These are phyloP conservation scores for Portunus trituberculatus DNA, from an alignment of 1,140 invertebrate genomes.

Conservation along the genomic window DNA sequence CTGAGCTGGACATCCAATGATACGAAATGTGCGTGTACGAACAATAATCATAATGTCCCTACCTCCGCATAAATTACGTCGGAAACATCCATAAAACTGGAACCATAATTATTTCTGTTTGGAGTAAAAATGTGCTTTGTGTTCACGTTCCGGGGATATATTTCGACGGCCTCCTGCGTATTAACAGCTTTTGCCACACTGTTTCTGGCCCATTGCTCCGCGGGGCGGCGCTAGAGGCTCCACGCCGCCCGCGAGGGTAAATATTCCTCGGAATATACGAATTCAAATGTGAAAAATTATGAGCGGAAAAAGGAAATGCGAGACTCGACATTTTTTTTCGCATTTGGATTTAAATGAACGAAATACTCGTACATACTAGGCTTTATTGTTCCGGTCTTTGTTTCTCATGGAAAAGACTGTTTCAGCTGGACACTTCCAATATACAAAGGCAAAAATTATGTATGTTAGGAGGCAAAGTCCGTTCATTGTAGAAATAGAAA, in stretches of 20 bases:
- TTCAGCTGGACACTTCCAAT: background rate
- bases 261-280: background rate
- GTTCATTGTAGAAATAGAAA: background rate
- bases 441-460: background rate
- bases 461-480: background rate
- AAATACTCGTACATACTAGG: background rate
- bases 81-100: slow-evolving; percentile 4
- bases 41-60: slow-evolving; percentile 39
- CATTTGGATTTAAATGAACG: background rate
- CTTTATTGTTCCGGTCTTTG: background rate
- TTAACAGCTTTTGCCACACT: slow-evolving; percentile 15
- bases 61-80: background rate
- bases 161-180: background rate
- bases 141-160: slow-evolving; percentile 22
- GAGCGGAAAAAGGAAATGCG: background rate
- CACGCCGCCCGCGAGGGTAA: background rate
- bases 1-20: slow-evolving; percentile 15
- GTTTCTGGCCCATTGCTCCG: slow-evolving; percentile 1
- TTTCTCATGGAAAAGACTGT: too few species aligned
- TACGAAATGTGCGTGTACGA: slow-evolving; percentile 25
- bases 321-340: background rate
- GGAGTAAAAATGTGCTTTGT: background rate
- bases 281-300: slow-evolving; percentile 16
- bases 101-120: slow-evolving; percentile 30
- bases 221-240: background rate